Evolutionary conservation across 2,113 vertebrate genomes (phyloP).

Genomic region (Muntiacus reevesi): DNA sequence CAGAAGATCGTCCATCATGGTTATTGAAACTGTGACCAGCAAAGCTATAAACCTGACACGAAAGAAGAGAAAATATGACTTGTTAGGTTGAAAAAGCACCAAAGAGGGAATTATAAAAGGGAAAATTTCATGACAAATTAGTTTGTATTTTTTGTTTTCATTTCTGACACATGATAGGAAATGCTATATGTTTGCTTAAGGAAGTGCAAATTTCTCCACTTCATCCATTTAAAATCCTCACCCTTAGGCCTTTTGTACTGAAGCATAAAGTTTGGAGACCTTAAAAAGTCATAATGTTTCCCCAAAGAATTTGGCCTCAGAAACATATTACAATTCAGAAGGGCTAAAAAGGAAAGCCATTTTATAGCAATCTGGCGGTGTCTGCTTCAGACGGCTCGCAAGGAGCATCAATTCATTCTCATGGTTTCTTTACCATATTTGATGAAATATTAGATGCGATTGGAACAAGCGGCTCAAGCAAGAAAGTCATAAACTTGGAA

Average conservation of each 20-base stretch:
- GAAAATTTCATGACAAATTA: constrained; percentile 90
- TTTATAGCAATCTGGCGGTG: constrained; percentile 82
- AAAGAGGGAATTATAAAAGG: constrained; percentile 83
- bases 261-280: constrained; percentile 89
- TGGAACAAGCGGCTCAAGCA: constrained; percentile 78
- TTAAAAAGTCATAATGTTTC: constrained; percentile 88
- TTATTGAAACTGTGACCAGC: constrained; percentile 67
- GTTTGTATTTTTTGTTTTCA: constrained; percentile 88
- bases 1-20: constrained; percentile 72
- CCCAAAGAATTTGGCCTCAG: constrained; percentile 86
- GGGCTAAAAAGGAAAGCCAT: constrained; percentile 88
- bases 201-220: constrained; percentile 96
- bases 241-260: constrained; percentile 88
- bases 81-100: constrained; percentile 72
- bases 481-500: constrained; percentile 81
- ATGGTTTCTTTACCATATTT: constrained; percentile 86
- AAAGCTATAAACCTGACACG: constrained; percentile 75
- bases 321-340: constrained; percentile 81
- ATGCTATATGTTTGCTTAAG: constrained; percentile 94
- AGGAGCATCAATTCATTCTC: constrained; percentile 85
- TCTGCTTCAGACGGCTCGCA: constrained; percentile 77
- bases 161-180: constrained; percentile 92
- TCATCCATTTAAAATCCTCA: constrained; percentile 91
- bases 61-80: constrained; percentile 78
- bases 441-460: constrained; percentile 82